Base-by-base conservation (phyloP, 2,113 vertebrate species). In the Panurus biarmicus region DNA sequence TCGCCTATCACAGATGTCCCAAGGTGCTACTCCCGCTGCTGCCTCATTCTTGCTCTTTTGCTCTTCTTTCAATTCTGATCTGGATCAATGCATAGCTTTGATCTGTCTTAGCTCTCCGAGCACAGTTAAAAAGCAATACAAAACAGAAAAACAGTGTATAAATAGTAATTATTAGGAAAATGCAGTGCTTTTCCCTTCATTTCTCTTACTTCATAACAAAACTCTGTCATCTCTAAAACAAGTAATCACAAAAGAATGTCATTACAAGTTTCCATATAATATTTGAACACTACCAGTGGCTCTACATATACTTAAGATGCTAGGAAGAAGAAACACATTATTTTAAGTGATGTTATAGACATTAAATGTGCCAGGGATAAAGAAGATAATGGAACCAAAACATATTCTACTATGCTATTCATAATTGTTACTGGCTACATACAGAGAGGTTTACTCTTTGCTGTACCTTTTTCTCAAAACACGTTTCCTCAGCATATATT, bases 391-490 rank as follows among this genome's bases (percentile, higher is more conserved):
- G 47, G 87, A 91, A 80, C 5, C 7, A 83, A 85, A 89, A 21
- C 71, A 57, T 28, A 60, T 89, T 67, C 38, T 88, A 21, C 56
- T 33, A 3, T 15, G n/a, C 44, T 81, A 47, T 81, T 95, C 5
- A 4, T 91, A 88, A 80, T 58, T 87, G 78, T 38, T 62, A 67
- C 53, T 60, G 62, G 84, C 62, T 91, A 95, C 72, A 57, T 87
- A 94, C 95, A 92, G 47, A 91, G 67, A 81, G 25, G 60, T 82
- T 84, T 83, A n/a, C 22, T 88, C 33, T 81, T 58, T 84, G 76
- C 83, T 93, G 89, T 79, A 47, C 85, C 56, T 87, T 36, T 90
- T 89, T 22, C 85, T 93, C 93, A 82, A 87, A 90, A 90, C 51
- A 51, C 15, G 13, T 54, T 65, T 94, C 81, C 83, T 95, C 93